A percentile compares a stretch with the other conserved stretches of the same genome.
Evolutionary conservation across 2,888 invertebrate species (phyloP).

Genomic region (Pimpla rufipes): DNA sequence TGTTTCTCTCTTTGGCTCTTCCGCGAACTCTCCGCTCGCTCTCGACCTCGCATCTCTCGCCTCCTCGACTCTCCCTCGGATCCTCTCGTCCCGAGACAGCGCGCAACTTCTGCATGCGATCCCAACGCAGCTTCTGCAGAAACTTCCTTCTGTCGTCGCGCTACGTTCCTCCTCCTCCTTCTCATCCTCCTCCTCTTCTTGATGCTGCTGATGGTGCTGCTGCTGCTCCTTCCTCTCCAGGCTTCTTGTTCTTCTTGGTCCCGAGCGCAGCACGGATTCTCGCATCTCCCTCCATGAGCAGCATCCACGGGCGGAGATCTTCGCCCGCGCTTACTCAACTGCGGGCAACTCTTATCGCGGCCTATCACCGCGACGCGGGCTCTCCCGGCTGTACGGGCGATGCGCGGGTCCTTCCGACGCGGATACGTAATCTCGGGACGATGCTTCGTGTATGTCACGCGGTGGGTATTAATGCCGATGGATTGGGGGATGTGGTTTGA

Average conservation of each 20-base stretch:
- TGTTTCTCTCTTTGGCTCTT: constrained; percentile 20
- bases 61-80: constrained; percentile 52
- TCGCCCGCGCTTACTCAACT: constrained; percentile 18
- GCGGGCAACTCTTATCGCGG: constrained; percentile 40
- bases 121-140: constrained; percentile 64
- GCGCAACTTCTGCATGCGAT: constrained; percentile 67
- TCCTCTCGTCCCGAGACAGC: constrained; percentile 65
- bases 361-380: constrained; percentile 38
- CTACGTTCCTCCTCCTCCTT: constrained; percentile 50
- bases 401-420: not conserved
- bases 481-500: too few relatives aligned
- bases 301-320: constrained; percentile 37
- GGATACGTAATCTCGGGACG: constrained; percentile 1
- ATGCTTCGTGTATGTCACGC: not conserved
- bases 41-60: constrained; percentile 41
- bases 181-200: constrained; percentile 23
- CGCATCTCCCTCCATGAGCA: constrained; percentile 1
- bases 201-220: too few relatives aligned
- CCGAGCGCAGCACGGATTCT: not conserved
- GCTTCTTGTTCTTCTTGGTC: constrained; percentile 29
- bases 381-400: too few relatives aligned
- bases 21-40: constrained; percentile 34
- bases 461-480: not conserved
- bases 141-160: constrained; percentile 67
- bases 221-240: not conserved